A percentile compares a stretch with the other conserved stretches of the same genome.
Conservation (phyloP, 2,113 vertebrate genomes). For the Eretmochelys imbricata region DNA sequence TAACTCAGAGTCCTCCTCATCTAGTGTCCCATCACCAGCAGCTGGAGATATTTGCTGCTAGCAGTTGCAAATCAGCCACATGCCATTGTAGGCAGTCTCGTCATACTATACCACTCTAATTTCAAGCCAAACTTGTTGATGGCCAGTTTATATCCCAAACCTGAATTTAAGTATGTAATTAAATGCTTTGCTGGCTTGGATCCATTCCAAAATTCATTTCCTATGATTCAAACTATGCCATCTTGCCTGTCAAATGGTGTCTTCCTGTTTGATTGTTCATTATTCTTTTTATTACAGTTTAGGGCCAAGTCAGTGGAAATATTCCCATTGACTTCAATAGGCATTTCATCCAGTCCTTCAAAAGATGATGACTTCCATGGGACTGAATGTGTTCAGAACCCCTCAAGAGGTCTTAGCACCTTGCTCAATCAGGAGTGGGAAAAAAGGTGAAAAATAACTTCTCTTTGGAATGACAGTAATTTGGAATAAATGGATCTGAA, state of each 20-base stretch:
- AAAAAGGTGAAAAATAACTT: neutral
- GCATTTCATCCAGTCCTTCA: neutral
- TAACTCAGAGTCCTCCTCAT: no score
- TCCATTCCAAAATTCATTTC: neutral
- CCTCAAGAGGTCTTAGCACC: neutral
- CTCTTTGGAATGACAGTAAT: slow-evolving; percentile 4
- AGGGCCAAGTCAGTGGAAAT: slow-evolving; percentile 6
- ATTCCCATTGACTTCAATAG: neutral
- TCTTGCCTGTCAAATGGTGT: slow-evolving; percentile 7
- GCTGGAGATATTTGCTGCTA: no score
- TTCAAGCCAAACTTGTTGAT: no score
- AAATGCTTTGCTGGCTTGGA: slow-evolving; percentile 27
- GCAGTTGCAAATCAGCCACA: no score
- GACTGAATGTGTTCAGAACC: neutral
- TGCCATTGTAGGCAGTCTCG: no score
- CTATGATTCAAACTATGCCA: neutral
- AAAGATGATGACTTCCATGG: neutral
- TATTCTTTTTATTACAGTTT: slow-evolving; percentile 32
- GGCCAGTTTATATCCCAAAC: no score
- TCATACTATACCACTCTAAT: no score
- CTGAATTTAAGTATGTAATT: slow-evolving; percentile 8
- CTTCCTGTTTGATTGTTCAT: neutral
- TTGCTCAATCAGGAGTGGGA: neutral
- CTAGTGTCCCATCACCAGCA: no score
- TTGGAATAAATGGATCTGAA: neutral